Base-by-base conservation (phyloP, 2,888 invertebrate species). In the Quadriops clusia region DNA sequence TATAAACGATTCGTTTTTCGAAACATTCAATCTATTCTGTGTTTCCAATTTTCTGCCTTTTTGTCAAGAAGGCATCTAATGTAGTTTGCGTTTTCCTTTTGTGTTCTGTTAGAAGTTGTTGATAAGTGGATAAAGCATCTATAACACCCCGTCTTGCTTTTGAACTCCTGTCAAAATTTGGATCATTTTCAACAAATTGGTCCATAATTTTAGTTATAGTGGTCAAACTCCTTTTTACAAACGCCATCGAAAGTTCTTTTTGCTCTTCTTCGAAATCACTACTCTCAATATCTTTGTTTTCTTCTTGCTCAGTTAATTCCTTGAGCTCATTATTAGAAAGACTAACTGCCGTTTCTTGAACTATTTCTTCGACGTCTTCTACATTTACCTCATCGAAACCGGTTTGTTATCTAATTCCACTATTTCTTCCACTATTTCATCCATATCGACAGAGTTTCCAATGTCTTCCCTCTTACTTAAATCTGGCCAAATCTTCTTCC, bases 111-210 rank as follows among this genome's bases (percentile, higher is more conserved):
- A n/a, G n/a, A n/a, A n/a, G n/a, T n/a, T 22, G 22, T 36, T 21
- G 29, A 33, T 33, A 36, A 30, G 10, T 14, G 21, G 26, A 36
- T 16, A 33, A 18, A 10, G 28, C 35, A 37, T 35, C 34, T 17
- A 37, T 32, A 17, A 32, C 32, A 36, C 20, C 22, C 17, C 30
- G 30, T 33, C 30, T 38, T 33, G 30, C 33, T 26, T 36, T 36
- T 36, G 38, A 26, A 36, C 33, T 36, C 23, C 29, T 27, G 17
- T 36, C 20, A 38, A 36, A 33, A 36, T 38, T 17, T 36, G 17
- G 5, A 30, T 33, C 18, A 38, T 36, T 38, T 36, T 33, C 21
- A 14, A 33, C 27, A 36, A 36, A 25, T 24, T 36, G 29, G 21
- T 36, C 33, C 30, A 33, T 36, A 16, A 33, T 28, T 36, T 36